Percentiles rank a stretch among this genome's conserved stretches.
These are phyloP conservation scores for Toxotes jaculatrix DNA, from an alignment of 2,113 vertebrate species.

Conservation along the genomic window DNA sequence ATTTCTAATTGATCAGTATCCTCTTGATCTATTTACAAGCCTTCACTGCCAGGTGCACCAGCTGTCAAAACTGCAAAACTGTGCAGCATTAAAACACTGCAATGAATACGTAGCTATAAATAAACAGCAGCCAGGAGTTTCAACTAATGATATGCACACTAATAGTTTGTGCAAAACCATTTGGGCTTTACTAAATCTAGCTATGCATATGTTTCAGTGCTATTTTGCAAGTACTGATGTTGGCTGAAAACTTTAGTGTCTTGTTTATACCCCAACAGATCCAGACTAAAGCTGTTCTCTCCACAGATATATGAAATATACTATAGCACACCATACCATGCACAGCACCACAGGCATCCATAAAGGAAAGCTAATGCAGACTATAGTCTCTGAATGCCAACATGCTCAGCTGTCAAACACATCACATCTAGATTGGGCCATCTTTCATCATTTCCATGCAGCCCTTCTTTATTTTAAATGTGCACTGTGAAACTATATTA, in stretches of 20 bases:
- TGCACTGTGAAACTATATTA: slow-evolving; percentile 8
- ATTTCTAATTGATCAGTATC: slow-evolving; percentile 27
- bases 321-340: not conserved
- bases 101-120: not conserved
- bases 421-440: not conserved
- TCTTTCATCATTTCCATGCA: slow-evolving; percentile 11
- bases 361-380: not conserved
- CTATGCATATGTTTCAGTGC: not conserved
- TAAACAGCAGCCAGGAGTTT: not conserved
- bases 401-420: not conserved
- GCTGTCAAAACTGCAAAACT: not conserved
- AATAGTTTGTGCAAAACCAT: not conserved
- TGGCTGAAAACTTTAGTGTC: slow-evolving; percentile 1
- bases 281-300: too few relatives aligned
- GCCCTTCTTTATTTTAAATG: not conserved
- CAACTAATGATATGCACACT: not conserved
- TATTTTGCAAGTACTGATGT: not conserved
- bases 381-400: not conserved
- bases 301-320: too few relatives aligned
- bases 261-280: not conserved
- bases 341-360: not conserved
- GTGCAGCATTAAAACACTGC: not conserved
- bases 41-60: not conserved
- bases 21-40: not conserved
- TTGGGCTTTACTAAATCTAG: not conserved